Evolutionary conservation across 2,797 vertebrate species (phyloP), one percentile per base, ranked within the genome.

Genomic region (Onychomys leucogaster): DNA sequence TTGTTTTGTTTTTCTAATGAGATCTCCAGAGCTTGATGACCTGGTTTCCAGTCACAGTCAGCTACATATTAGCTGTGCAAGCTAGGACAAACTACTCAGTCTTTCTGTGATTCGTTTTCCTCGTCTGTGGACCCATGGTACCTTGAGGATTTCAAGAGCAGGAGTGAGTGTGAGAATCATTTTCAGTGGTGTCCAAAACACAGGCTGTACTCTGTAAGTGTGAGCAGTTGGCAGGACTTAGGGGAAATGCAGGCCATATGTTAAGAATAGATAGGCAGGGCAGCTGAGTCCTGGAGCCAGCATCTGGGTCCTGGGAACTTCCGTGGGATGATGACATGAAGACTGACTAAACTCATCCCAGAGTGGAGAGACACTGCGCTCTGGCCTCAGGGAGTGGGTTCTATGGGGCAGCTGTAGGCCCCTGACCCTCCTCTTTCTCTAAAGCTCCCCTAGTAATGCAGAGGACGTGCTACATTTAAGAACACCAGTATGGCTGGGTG

Each of bases 31-130:
- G 49, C 57, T 73, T 75, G 12, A 25, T 23, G 41, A 3, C 55
- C 81, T 76, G 23, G 52, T 55, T 80, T 95, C 71, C 61, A 63
- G 17, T 43, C 46, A 90, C 46, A 76, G 41, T 91, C 55, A 75
- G 61, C n/a, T 49, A 80, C 29, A 34, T 12, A 27, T 37, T 17
- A 43, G 59, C 84, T 81, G 52, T 55, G 61, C 32, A 82, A 59
- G 43, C 34, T 9, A 52, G 63, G 21, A 17, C 69, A 93, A 89
- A 46, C 57, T 16, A 37, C 59, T 61, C 67, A 37, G 87, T 23
- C 23, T 82, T 34, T 78, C 85, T 65, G 17, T 57, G 37, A 23
- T 52, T 91, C 10, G 6, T 46, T 81, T 78, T 43, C n/a, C 80
- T 61, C n/a, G 49, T 75, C 61, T 77, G 13, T 71, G 6, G 75